These are phyloP conservation scores for Drosophila takahashii DNA, from an alignment of 1,140 invertebrate genomes.

Conservation along the genomic window DNA sequence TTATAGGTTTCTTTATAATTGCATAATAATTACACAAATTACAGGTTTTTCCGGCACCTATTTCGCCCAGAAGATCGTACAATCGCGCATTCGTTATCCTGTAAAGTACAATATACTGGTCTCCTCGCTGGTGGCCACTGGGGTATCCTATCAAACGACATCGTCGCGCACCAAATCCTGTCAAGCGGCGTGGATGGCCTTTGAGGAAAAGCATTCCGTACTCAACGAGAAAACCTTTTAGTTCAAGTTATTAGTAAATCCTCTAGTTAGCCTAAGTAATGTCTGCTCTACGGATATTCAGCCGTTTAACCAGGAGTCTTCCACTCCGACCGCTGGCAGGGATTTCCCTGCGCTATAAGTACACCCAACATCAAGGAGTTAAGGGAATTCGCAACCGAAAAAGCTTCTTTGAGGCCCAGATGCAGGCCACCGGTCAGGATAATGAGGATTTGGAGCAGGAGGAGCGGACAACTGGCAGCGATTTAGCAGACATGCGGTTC, in stretches of 20 bases:
- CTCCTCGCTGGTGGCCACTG: constrained; percentile 80
- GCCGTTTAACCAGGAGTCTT: constrained; percentile 2
- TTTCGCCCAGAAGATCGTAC: constrained; percentile 84
- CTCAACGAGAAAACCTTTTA: constrained; percentile 77
- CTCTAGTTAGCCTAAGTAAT: constrained; percentile 47
- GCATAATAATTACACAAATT: constrained; percentile 64
- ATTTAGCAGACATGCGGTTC: constrained; percentile 51
- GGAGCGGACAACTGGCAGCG: neutral
- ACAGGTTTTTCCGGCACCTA: constrained; percentile 85
- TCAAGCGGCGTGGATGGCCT: constrained; percentile 85
- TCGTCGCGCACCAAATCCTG: constrained; percentile 83
- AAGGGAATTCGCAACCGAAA: constrained; percentile 78
- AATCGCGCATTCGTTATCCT: constrained; percentile 81
- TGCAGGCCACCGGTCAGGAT: constrained; percentile 36
- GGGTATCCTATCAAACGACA: constrained; percentile 84
- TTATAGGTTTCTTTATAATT: constrained; percentile 36
- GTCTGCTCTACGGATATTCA: constrained; percentile 28
- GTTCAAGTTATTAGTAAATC: neutral
- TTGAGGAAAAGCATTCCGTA: constrained; percentile 85
- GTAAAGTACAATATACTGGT: constrained; percentile 82
- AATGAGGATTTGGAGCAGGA: neutral
- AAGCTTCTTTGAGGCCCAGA: constrained; percentile 63
- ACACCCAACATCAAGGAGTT: constrained; percentile 76
- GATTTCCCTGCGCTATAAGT: constrained; percentile 50
- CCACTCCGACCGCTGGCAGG: constrained; percentile 11